Evolutionary conservation across 2,888 invertebrate species (phyloP), one percentile per base, ranked within the genome.

Genomic region (Odontomyia ornata): DNA sequence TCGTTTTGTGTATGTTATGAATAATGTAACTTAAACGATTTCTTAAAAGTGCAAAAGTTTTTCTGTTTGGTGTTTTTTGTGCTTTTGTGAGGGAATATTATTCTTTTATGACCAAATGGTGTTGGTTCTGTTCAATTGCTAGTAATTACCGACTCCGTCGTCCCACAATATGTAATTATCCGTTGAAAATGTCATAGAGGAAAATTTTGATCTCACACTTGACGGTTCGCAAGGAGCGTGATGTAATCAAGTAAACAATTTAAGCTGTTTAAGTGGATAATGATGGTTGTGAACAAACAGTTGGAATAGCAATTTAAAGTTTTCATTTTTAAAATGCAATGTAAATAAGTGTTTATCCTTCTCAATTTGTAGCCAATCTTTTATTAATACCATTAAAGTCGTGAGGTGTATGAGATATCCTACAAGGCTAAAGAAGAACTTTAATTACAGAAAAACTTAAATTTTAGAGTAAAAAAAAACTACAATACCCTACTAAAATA

Each of bases 41-140:
- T 43, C 36, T 30, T 57, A 73, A 57, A 57, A 30, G 60, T 60
- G 57, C 57, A 73, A 73, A 73, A 60, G 2, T 18, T 52, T 60
- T 57, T 60, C 60, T 57, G 36, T 43, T 23, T 67, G 13, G 9
- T 36, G 36, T 36, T 36, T n/a, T n/a, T 36, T 36, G 36, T 3
- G 56, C 1, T 11, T 56, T 9, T 57, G 30, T 28, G 30, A 56
- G n/a, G 60, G 30, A 72, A 73, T 18, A 30, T n/a, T n/a, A 36
- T 5, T 36, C 36, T 60, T 73, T 73, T 73, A 73, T 73, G 73
- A 36, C 30, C 73, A 73, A 73, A 72, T 73, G 73, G 57, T 57
- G 25, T 72, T 27, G 52, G 27, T 47, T 52, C 21, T n/a, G 56
- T 72, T 52, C n/a, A 56, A 36, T 73, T 57, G 73, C 23, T 21